Percentiles rank a stretch among this genome's conserved stretches.
Conservation (phyloP, 2,113 vertebrate species). For the Talpa occidentalis region DNA sequence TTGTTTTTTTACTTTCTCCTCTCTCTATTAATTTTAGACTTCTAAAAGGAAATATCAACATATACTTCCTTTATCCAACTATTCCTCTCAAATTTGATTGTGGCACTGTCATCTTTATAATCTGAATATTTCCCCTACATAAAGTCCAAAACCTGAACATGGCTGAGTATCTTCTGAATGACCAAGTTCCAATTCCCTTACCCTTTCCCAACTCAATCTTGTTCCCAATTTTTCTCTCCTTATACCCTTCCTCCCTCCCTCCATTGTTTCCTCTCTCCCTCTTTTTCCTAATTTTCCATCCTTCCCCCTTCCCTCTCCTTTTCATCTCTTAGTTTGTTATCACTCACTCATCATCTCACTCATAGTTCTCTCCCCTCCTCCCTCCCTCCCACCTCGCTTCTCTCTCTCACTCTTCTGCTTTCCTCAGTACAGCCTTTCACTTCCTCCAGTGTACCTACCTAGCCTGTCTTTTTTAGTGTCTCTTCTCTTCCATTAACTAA, state of each 20-base stretch:
- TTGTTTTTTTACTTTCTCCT: background rate
- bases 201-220: background rate
- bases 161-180: background rate
- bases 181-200: background rate
- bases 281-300: background rate
- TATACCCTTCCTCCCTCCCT: background rate
- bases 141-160: background rate
- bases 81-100: background rate
- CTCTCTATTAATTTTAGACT: background rate
- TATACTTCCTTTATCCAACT: background rate
- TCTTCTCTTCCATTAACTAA: background rate
- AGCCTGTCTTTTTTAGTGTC: background rate
- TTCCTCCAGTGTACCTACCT: fast-evolving
- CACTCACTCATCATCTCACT: background rate
- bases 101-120: background rate
- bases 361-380: background rate
- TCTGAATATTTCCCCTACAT: background rate
- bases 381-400: background rate
- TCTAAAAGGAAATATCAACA: background rate
- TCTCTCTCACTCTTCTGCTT: background rate
- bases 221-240: background rate
- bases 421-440: background rate
- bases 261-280: background rate
- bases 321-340: background rate
- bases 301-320: background rate